phyloP scores from a whole-genome alignment of 2,113 vertebrate genomes.

The Gopherus evgoodei region DNA sequence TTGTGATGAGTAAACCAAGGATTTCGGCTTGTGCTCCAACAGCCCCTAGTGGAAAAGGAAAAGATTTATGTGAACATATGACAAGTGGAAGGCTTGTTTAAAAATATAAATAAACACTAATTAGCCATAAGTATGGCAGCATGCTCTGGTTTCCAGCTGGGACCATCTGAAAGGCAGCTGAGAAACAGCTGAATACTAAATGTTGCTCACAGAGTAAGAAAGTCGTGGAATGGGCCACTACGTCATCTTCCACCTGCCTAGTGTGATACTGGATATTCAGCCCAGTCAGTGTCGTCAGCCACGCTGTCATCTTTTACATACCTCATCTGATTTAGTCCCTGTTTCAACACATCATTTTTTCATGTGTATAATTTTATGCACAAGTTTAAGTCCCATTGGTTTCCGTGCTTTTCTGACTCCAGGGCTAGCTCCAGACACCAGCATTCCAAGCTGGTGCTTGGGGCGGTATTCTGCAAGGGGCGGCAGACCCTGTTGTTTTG shows the following conservation, averaged over 20 bases:
- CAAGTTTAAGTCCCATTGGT: too few relatives aligned
- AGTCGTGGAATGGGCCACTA: not conserved
- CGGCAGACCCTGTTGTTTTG: too few relatives aligned
- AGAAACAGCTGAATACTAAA: conserved; percentile 53
- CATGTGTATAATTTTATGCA: too few relatives aligned
- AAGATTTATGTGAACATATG: conserved; percentile 36
- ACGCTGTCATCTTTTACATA: not conserved
- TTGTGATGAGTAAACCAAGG: not conserved
- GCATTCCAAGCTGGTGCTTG: too few relatives aligned
- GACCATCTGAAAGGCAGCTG: conserved; percentile 66
- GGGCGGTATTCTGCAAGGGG: too few relatives aligned
- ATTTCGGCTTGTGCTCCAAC: conserved; percentile 28
- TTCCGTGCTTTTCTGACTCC: too few relatives aligned
- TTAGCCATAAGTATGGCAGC: conserved; percentile 69
- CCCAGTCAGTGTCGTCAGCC: not conserved
- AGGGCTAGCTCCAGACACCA: too few relatives aligned
- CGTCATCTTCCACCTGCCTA: not conserved
- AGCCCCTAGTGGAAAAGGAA: conserved; percentile 59
- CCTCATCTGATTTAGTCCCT: not conserved
- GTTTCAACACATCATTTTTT: not conserved
- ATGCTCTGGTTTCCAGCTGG: conserved; percentile 57
- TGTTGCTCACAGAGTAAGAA: not conserved
- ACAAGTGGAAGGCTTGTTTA: conserved; percentile 67
- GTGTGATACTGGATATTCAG: not conserved
- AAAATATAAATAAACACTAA: conserved; percentile 71